Base-by-base conservation (phyloP, 2,797 vertebrate genomes). In the Cossypha niveicapilla region DNA sequence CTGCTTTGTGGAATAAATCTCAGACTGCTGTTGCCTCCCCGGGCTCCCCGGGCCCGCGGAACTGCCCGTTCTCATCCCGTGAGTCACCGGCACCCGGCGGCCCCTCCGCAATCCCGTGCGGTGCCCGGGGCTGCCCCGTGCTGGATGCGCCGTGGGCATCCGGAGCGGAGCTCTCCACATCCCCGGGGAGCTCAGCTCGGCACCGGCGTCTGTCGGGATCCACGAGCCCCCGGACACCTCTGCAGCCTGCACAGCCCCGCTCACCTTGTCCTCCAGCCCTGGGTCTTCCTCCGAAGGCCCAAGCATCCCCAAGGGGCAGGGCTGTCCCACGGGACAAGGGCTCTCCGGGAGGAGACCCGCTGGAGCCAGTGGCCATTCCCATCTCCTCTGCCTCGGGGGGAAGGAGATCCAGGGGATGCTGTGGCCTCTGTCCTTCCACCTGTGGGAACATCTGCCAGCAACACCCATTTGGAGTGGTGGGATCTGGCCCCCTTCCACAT, bases 1-100 rank as follows among this genome's bases (percentile, higher is more conserved):
- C 90, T 76, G 95, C 92, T 94, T 79, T 57, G 93, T n/a, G 86
- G 88, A 95, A 96, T 93, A 89, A 96, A 95, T 94, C 90, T 90
- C 93, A 90, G 94, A 86, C 77, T 93, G 94, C 93, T 96, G 78
- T 82, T 94, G 93, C 94, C 90, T n/a, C n/a, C n/a, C n/a, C n/a
- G n/a, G n/a, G n/a, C n/a, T 96, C 94, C 77, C 85, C 0, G 1
- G 74, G 70, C n/a, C 92, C 1, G 27, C 48, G 77, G 96, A 95
- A 87, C 93, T 82, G 86, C 86, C 74, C 90, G 92, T 95, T 96
- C 94, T 76, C 83, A 39, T 73, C 79, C 77, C 80, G 10, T 94
- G 95, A 95, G 88, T 95, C 95, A 96, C 83, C 0, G 7, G 56
- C 56, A 44, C 71, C 80, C 63, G 90, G 22, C 10, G 6, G 74